Evolutionary conservation across 2,888 invertebrate species (phyloP).

Genomic region (Rotaria socialis): DNA sequence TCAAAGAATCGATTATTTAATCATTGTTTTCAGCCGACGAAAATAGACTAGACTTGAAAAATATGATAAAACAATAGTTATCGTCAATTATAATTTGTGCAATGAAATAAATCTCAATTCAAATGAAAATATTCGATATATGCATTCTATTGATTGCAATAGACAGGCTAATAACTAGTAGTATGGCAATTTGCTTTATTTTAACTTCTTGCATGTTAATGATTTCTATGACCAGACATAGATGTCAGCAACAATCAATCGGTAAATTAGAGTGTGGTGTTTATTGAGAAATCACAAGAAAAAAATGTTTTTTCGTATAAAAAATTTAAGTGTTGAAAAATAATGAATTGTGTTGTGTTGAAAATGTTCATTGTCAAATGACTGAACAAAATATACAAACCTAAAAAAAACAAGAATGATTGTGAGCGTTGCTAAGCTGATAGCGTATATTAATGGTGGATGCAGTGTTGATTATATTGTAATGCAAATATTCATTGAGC

Average conservation of each 20-base stretch:
- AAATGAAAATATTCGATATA: no score
- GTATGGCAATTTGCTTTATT: no score
- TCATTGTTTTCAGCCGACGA: no score
- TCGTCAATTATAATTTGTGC: no score
- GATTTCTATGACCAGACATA: not conserved
- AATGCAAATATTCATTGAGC: not conserved
- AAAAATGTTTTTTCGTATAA: not conserved
- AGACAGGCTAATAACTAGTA: no score
- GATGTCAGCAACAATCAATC: not conserved
- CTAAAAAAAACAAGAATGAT: not conserved
- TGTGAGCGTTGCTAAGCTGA: slow-evolving; percentile 7
- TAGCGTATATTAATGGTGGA: slow-evolving; percentile 4
- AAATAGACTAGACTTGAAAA: no score
- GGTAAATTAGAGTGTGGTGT: not conserved
- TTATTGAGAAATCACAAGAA: not conserved
- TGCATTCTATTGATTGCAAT: no score
- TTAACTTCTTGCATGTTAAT: no score
- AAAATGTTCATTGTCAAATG: not conserved
- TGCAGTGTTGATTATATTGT: slow-evolving; percentile 3
- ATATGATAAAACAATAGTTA: no score
- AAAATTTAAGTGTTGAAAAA: not conserved
- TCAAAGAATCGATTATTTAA: no score
- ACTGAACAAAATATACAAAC: slow-evolving; percentile 9
- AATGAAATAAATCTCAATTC: no score
- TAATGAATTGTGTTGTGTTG: not conserved